Percentiles rank a stretch among this genome's conserved stretches.
Evolutionary conservation across 2,113 vertebrate genomes (phyloP).

Genomic region (Apistogramma diplotaenia): DNA sequence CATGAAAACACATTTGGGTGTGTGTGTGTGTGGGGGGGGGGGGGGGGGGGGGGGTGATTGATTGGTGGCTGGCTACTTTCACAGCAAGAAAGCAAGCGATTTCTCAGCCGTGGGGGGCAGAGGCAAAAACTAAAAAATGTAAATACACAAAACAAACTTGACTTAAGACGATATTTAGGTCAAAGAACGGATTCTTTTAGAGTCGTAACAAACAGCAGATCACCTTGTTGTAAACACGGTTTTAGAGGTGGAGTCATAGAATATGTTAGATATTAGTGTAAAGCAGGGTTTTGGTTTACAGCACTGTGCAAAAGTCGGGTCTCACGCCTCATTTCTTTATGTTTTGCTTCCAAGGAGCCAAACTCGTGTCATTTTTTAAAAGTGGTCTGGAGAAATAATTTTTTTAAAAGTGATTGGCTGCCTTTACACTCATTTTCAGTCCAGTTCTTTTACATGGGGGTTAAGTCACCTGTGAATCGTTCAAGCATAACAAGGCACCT

Average conservation of each 20-base stretch:
- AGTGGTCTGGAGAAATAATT: not conserved
- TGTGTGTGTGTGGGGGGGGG: not conserved
- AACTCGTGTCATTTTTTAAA: not conserved
- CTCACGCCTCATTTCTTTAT: not conserved
- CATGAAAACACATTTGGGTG: slow-evolving; percentile 36
- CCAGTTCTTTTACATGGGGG: not conserved
- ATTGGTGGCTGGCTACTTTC: slow-evolving; percentile 58
- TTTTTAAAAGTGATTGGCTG: no score
- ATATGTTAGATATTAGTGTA: not conserved
- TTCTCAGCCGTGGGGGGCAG: slow-evolving; percentile 16
- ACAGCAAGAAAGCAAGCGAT: slow-evolving; percentile 39
- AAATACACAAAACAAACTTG: slow-evolving; percentile 6
- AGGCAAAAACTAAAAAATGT: not conserved
- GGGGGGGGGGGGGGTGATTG: slow-evolving; percentile 17
- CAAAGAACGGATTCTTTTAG: slow-evolving; percentile 8
- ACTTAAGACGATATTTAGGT: not conserved
- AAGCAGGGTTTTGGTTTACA: not conserved
- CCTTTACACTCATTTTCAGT: not conserved
- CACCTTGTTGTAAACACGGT: not conserved
- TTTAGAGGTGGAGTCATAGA: not conserved
- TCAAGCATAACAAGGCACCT: not conserved
- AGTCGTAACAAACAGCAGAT: not conserved
- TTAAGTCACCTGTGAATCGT: not conserved
- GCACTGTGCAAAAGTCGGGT: no score
- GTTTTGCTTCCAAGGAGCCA: not conserved